These are phyloP conservation scores for Neolamprologus sp. DNA, from an alignment of 2,113 vertebrate genomes.

Conservation along the genomic window DNA sequence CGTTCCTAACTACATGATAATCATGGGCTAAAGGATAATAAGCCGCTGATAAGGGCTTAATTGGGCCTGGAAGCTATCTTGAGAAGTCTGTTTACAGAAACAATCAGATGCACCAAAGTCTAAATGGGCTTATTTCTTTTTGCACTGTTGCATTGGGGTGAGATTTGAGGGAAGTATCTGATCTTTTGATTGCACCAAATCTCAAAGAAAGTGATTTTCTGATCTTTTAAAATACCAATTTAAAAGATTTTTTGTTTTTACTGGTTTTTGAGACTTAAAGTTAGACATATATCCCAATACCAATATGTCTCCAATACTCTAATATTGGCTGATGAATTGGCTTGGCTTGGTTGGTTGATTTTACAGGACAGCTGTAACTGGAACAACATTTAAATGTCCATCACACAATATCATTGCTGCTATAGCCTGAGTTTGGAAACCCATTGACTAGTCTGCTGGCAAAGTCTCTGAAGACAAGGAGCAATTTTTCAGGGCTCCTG, in stretches of 20 bases:
- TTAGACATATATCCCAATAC: not conserved
- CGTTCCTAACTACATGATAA: not conserved
- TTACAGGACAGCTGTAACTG: not conserved
- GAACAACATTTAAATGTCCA: not conserved
- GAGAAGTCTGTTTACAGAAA: not conserved
- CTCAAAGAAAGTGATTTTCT: not conserved
- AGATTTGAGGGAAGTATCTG: not conserved
- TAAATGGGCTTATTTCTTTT: not conserved
- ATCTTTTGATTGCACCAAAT: not conserved
- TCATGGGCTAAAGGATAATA: not conserved
- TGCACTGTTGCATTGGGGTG: not conserved
- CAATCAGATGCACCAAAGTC: not conserved
- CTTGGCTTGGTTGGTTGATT: not conserved
- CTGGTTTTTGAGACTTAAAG: not conserved
- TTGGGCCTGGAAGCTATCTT: slow-evolving; percentile 17
- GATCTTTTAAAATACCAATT: not conserved
- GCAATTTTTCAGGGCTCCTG: not conserved
- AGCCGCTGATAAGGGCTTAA: slow-evolving; percentile 29
- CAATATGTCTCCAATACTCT: not conserved
- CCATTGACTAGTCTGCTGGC: not conserved
- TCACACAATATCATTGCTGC: not conserved
- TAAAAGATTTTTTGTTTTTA: not conserved
- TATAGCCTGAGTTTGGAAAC: not conserved
- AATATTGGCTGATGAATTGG: not conserved
- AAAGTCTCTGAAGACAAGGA: not conserved